These are phyloP conservation scores for Agriopis marginaria DNA, from an alignment of 2,888 invertebrate species.

Conservation along the genomic window DNA sequence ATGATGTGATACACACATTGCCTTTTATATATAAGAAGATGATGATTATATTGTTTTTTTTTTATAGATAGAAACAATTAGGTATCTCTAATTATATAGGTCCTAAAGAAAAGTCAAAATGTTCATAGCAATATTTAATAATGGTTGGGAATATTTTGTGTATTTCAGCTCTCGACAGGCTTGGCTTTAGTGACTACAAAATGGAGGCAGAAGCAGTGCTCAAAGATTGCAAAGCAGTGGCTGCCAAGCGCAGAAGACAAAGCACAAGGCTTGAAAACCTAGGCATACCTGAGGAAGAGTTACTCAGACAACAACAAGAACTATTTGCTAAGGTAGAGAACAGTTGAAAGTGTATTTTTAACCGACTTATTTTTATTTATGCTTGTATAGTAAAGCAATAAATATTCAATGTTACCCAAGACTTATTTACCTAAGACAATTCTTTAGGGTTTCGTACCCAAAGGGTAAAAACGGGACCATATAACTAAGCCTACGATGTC, in stretches of 20 bases:
- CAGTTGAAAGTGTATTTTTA: background rate
- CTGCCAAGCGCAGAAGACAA: conserved; percentile 97
- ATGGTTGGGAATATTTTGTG: background rate
- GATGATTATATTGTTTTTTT: too few relatives aligned
- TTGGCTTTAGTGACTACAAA: conserved; percentile 97
- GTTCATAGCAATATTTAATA: too few relatives aligned
- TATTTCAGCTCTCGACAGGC: conserved; percentile 91
- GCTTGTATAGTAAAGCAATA: background rate
- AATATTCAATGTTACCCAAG: too few relatives aligned
- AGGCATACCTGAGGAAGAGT: conserved; percentile 99
- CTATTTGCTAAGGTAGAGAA: conserved; percentile 93
- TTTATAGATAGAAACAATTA: too few relatives aligned
- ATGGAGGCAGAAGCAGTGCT: conserved; percentile 98
- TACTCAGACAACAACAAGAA: conserved; percentile 98
- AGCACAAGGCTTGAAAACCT: conserved; percentile 98
- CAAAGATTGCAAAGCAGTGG: conserved; percentile 98
- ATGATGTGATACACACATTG: too few relatives aligned
- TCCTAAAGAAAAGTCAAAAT: too few relatives aligned
- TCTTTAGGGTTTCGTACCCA: too few relatives aligned
- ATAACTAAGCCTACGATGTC: too few relatives aligned
- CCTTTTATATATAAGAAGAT: too few relatives aligned
- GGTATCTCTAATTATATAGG: too few relatives aligned
- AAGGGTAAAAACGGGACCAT: too few relatives aligned
- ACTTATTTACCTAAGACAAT: too few relatives aligned
- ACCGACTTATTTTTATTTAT: background rate